A percentile compares a stretch with the other conserved stretches of the same genome.
Conservation (phyloP, 2,797 vertebrate genomes). For the Microcaecilia unicolor region DNA sequence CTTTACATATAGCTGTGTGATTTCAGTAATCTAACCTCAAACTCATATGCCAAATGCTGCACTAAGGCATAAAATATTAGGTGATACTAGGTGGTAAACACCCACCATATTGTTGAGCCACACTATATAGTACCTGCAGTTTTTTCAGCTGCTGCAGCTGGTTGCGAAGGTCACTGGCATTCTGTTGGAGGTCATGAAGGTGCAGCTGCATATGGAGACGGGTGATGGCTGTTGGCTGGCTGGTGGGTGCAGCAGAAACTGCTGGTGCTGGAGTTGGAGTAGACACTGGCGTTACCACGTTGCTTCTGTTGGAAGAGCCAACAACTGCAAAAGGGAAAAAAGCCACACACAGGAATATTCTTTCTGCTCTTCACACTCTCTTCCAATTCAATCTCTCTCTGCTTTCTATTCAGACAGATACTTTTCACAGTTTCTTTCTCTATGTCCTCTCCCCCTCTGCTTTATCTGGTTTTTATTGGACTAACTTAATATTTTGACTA, state of each 20-base stretch:
- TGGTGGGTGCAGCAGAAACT: slow-evolving; percentile 37
- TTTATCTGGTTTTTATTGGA: background rate
- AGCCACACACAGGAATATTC: background rate
- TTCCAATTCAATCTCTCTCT: too few species aligned
- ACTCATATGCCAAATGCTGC: too few species aligned
- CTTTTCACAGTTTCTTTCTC: too few species aligned
- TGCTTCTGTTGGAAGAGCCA: slow-evolving; percentile 65
- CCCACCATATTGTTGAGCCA: background rate
- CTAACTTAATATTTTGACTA: too few species aligned
- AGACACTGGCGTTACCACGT: slow-evolving; percentile 74
- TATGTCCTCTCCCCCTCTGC: background rate
- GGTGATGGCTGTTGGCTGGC: slow-evolving; percentile 63
- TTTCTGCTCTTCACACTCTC: background rate
- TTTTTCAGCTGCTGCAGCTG: slow-evolving; percentile 85
- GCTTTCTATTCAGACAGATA: too few species aligned
- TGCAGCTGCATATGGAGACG: slow-evolving; percentile 91
- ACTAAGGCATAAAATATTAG: too few species aligned
- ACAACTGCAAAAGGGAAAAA: slow-evolving; percentile 50
- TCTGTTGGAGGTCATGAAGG: slow-evolving; percentile 87
- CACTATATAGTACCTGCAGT: slow-evolving; percentile 68
- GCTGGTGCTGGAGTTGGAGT: slow-evolving; percentile 51
- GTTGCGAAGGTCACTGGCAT: slow-evolving; percentile 83
- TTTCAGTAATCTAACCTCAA: too few species aligned
- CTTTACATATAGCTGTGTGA: too few species aligned
- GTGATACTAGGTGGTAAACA: too few species aligned